Conservation (phyloP, 2,797 vertebrate genomes). For the Rhinogobio ventralis region DNA sequence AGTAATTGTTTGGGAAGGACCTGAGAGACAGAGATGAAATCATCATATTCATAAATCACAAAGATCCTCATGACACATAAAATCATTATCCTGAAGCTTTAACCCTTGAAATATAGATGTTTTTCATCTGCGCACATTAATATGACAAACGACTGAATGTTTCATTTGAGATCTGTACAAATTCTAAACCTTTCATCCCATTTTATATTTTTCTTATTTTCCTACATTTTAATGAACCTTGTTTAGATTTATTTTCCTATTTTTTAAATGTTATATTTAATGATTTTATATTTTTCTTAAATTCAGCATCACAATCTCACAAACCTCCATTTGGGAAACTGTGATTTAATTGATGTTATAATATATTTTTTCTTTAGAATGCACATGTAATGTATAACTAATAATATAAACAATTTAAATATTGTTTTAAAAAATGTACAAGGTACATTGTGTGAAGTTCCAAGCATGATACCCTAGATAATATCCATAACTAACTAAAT, state of each 20-base stretch:
- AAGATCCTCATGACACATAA: background rate
- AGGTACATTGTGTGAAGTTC: background rate
- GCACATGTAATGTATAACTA: background rate
- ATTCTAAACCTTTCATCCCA: background rate
- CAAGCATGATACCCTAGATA: no score
- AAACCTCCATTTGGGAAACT: background rate
- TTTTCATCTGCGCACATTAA: no score
- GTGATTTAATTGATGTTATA: background rate
- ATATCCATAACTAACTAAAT: background rate
- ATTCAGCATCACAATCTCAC: background rate
- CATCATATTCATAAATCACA: background rate
- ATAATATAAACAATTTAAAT: background rate
- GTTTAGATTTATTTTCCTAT: no score
- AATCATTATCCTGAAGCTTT: background rate
- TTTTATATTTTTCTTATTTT: background rate
- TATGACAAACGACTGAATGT: no score
- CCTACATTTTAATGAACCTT: background rate
- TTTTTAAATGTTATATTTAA: background rate
- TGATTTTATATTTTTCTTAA: background rate
- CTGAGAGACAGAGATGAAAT: conserved; percentile 72
- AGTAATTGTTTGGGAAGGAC: conserved; percentile 97
- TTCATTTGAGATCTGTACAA: no score
- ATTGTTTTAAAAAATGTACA: background rate
- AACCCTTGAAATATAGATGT: background rate
- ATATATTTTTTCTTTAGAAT: background rate